Percentiles rank a stretch among this genome's conserved stretches.
These are phyloP conservation scores for Squalus acanthias DNA, from an alignment of 2,797 vertebrate species.

Conservation along the genomic window DNA sequence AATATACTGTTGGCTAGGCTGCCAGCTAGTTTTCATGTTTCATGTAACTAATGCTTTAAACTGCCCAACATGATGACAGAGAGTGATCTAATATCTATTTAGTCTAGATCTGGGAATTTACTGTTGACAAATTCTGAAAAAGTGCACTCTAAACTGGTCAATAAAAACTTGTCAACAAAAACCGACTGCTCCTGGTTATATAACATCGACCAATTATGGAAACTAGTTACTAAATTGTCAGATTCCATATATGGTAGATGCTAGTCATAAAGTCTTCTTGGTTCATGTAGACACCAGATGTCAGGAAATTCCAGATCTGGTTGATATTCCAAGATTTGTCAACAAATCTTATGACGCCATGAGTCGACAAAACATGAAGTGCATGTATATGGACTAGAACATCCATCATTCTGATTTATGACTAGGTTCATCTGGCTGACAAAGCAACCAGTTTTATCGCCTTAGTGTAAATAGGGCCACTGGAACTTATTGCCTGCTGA, in stretches of 20 bases:
- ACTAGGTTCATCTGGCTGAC: slow-evolving; percentile 4
- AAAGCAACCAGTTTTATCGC: background rate
- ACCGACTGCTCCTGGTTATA: background rate
- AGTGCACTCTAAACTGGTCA: background rate
- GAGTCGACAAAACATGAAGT: slow-evolving; percentile 8
- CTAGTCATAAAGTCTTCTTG: background rate
- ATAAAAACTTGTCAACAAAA: background rate
- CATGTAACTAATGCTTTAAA: background rate
- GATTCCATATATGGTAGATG: background rate
- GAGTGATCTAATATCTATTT: background rate
- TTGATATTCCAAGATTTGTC: slow-evolving; percentile 19
- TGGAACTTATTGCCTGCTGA: background rate
- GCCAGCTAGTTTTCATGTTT: background rate
- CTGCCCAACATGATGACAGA: background rate
- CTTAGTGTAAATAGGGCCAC: background rate
- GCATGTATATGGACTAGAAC: background rate
- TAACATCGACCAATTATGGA: background rate
- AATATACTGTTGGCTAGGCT: background rate
- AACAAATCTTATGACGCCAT: background rate
- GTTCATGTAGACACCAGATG: background rate
- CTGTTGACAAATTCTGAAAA: background rate
- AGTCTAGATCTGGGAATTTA: background rate
- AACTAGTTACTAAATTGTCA: slow-evolving; percentile 9
- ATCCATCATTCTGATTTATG: slow-evolving; percentile 24
- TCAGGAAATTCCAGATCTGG: slow-evolving; percentile 17